Conservation (phyloP, 2,888 invertebrate genomes). For the Agrotis puta region DNA sequence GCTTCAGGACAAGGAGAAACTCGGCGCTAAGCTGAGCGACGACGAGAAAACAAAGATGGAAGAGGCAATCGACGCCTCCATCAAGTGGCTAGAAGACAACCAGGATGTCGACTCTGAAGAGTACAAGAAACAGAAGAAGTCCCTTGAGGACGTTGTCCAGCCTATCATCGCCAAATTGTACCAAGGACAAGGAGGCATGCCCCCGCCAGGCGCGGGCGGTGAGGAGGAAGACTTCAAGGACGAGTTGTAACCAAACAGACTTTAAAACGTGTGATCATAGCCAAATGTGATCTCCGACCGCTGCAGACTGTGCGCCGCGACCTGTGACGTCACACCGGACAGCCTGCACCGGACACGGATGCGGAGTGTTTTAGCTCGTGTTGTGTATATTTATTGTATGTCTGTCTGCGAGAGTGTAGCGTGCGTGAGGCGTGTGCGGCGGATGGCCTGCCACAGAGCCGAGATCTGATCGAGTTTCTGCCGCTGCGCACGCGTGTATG, state of each 20-base stretch:
- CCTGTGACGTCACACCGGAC: conserved; percentile 59
- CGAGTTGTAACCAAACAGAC: conserved; percentile 93
- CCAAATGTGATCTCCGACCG: conserved; percentile 85
- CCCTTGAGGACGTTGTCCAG: conserved; percentile 98
- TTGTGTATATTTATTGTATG: conserved; percentile 88
- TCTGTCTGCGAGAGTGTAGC: conserved; percentile 62
- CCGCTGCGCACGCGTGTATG: conserved; percentile 73
- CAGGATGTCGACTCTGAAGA: conserved; percentile 97
- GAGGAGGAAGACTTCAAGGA: conserved; percentile 95
- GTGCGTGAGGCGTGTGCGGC: conserved; percentile 74
- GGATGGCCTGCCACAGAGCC: conserved; percentile 69
- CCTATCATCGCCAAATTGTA: conserved; percentile 99
- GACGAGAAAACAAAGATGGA: conserved; percentile 98
- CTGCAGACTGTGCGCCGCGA: conserved; percentile 68
- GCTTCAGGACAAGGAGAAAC: conserved; percentile 98
- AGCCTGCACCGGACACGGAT: conserved; percentile 76
- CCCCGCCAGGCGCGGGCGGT: conserved; percentile 94
- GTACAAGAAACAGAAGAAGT: conserved; percentile 98
- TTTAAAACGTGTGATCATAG: conserved; percentile 81
- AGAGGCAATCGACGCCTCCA: conserved; percentile 98
- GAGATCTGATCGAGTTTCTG: conserved; percentile 76
- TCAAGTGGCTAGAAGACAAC: conserved; percentile 99
- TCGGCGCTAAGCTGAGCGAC: conserved; percentile 96
- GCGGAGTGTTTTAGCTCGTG: conserved; percentile 82
- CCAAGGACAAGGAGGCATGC: conserved; percentile 95